phyloP scores from a whole-genome alignment of 2,888 invertebrate species.

The Adineta ricciae region DNA sequence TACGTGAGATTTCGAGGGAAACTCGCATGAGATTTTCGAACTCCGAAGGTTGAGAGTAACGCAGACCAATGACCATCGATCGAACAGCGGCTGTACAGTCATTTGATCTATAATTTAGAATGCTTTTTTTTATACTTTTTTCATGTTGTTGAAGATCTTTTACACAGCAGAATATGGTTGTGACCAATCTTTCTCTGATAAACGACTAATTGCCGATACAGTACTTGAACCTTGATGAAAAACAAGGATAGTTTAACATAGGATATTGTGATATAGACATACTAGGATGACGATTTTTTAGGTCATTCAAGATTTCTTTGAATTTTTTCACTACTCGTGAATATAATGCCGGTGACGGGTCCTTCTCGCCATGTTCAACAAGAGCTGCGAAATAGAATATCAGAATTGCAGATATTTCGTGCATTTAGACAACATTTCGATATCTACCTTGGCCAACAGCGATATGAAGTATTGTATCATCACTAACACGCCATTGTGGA shows the following conservation, averaged over 20 bases:
- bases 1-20: conserved; percentile 44
- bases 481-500: conserved; percentile 44
- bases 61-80: conserved; percentile 46
- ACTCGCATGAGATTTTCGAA: conserved; percentile 42
- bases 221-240: neutral
- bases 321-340: neutral
- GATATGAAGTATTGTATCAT: conserved; percentile 48
- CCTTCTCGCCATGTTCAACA: conserved; percentile 10
- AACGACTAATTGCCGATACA: neutral
- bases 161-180: neutral
- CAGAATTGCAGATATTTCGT: conserved; percentile 31
- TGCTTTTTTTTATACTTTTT: neutral
- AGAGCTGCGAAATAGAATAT: neutral
- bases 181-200: neutral
- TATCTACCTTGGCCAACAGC: conserved; percentile 43
- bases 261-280: neutral
- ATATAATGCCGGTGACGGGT: neutral
- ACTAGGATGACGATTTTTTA: neutral
- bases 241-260: neutral
- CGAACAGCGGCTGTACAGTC: conserved; percentile 49
- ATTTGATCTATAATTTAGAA: conserved; percentile 38
- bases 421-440: neutral
- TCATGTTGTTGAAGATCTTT: neutral
- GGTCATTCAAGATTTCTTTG: neutral
- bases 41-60: conserved; percentile 39